Conservation (phyloP, 2,888 invertebrate species). For the Drosophila melanosoma region DNA sequence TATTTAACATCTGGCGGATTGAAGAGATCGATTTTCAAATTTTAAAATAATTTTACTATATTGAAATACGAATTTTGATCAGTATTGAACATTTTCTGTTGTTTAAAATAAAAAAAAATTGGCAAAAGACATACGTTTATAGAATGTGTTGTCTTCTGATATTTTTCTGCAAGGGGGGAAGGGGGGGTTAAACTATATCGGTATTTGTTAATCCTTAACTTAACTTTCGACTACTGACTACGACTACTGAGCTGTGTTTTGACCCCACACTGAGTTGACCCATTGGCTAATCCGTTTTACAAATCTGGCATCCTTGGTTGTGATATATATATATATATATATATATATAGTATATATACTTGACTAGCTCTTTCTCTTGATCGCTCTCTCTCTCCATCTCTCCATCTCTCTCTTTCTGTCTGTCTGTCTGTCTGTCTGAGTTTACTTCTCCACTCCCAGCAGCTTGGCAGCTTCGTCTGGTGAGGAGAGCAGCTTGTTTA, state of each 20-base stretch:
- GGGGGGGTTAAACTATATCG: neutral
- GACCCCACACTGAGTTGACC: constrained; percentile 9
- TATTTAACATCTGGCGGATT: neutral
- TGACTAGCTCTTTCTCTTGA: constrained; percentile 10
- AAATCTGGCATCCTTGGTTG: constrained; percentile 10
- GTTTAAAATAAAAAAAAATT: neutral
- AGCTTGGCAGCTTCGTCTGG: constrained; percentile 95
- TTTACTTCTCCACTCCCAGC: constrained; percentile 91
- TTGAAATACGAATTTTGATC: neutral
- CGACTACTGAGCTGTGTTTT: constrained; percentile 38
- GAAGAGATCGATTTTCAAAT: neutral
- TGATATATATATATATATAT: constrained; percentile 2
- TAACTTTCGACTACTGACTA: constrained; percentile 6
- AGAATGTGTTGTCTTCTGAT: neutral
- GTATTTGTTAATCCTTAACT: neutral
- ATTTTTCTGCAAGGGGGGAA: neutral
- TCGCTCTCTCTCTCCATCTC: neutral
- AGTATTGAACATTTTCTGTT: neutral
- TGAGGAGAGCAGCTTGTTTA: constrained; percentile 93
- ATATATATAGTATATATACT: neutral
- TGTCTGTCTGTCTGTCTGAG: neutral
- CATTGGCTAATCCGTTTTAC: constrained; percentile 14
- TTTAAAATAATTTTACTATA: neutral
- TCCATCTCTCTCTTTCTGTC: neutral
- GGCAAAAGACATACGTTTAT: neutral